Conservation (phyloP, 2,888 invertebrate species). For the Chrysolina americana region DNA sequence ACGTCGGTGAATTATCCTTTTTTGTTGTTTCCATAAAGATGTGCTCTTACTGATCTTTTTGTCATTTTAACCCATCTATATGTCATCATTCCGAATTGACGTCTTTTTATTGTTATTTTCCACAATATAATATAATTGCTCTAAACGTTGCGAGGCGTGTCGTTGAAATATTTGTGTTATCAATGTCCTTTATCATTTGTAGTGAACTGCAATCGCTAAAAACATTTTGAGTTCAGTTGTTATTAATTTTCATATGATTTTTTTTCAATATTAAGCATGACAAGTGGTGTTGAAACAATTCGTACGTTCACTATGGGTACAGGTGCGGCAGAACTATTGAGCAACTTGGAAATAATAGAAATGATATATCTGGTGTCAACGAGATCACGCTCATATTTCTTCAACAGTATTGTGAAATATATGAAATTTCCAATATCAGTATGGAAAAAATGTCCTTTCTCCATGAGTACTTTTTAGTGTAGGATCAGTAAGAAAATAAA, state of each 20-base stretch:
- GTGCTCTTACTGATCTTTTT: too few relatives aligned
- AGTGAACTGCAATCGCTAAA: neutral
- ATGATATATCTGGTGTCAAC: too few relatives aligned
- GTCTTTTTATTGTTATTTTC: neutral
- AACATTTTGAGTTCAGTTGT: neutral
- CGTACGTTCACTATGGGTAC: neutral
- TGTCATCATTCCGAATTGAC: neutral
- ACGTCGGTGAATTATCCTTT: too few relatives aligned
- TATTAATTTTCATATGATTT: neutral
- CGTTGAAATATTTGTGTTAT: neutral
- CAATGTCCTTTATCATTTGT: neutral
- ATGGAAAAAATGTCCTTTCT: too few relatives aligned
- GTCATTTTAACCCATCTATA: too few relatives aligned
- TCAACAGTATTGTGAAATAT: too few relatives aligned
- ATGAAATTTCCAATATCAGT: too few relatives aligned
- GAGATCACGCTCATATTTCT: too few relatives aligned
- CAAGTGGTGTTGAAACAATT: constrained; percentile 1
- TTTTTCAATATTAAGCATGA: neutral
- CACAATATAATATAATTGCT: neutral
- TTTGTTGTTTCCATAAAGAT: too few relatives aligned
- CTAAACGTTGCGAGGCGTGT: neutral
- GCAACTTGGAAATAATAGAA: neutral
- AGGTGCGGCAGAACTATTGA: neutral
- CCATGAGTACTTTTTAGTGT: too few relatives aligned
- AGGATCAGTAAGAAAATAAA: too few relatives aligned